Base-by-base conservation (phyloP, 2,888 invertebrate genomes). In the Andrena camellia region DNA sequence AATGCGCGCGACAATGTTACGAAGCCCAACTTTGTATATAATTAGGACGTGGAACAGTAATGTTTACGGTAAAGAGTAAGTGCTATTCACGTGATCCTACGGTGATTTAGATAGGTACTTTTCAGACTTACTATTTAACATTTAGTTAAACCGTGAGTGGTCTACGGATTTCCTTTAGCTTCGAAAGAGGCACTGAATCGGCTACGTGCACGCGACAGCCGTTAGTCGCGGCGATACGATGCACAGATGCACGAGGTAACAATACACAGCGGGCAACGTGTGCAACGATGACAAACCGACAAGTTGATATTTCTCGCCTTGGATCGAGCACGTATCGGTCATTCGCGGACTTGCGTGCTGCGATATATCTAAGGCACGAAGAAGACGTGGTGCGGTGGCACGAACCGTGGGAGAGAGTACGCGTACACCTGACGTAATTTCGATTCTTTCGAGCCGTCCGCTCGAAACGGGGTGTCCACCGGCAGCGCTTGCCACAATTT, bases 331-430 rank as follows among this genome's bases (percentile, higher is more conserved):
- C 57, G 54, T 75, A 74, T 57, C 63, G 50, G 80, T 78, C 64
- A 73, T 63, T 59, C 57, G 52, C 57, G 84, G 78, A 67, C 84
- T 86, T 86, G 84, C 76, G 84, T 86, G 78, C 26, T 78, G 26
- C 59, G 50, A 84, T 42, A 74, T 66, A 64, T 70, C 26, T 59
- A 54, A 42, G 69, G 35, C 57, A 78, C 50, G 33, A 52, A 69
- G 42, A 68, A 50, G 69, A 70, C 48, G n/a, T n/a, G 8, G 26
- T 71, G 33, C 48, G 8, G 26, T 71, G 33, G 23, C 63, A 57
- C 10, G 8, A 68, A 57, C 31, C 48, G 42, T 57, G 33, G 57
- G 33, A 62, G 29, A 48, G 54, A 8, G 10, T 31, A 60, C 29
- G n/a, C 10, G n/a, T 59, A 57, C 66, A 67, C 23, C 42, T 64